Percentiles rank a stretch among this genome's conserved stretches.
These are phyloP conservation scores for Drosophila aff. DNA, from an alignment of 1,140 invertebrate species.

Conservation along the genomic window DNA sequence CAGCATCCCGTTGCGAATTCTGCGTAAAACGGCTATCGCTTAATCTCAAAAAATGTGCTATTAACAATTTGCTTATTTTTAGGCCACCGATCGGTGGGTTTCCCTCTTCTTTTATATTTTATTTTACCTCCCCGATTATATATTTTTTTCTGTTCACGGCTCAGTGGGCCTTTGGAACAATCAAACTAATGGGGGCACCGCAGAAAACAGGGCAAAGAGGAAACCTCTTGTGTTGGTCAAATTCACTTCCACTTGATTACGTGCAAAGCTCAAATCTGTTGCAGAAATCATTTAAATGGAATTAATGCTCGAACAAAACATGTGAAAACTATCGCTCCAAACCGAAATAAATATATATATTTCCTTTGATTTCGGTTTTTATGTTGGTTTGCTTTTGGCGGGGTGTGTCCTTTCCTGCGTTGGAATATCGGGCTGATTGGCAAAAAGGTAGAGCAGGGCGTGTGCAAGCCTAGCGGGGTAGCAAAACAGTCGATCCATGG, in stretches of 20 bases:
- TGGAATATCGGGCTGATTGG: constrained; percentile 48
- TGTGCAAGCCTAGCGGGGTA: constrained; percentile 60
- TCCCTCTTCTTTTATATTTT: not conserved
- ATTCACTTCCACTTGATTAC: constrained; percentile 80
- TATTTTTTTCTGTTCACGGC: constrained; percentile 49
- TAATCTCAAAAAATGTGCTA: constrained; percentile 13
- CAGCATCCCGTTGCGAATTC: constrained; percentile 30
- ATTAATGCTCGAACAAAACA: constrained; percentile 83
- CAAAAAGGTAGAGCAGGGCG: constrained; percentile 75
- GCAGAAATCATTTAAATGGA: constrained; percentile 78
- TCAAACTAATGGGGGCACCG: constrained; percentile 68
- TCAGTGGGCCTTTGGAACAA: constrained; percentile 71
- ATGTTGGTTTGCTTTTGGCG: not conserved
- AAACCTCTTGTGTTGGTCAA: constrained; percentile 82
- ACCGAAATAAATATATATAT: constrained; percentile 6
- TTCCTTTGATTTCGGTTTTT: constrained; percentile 16
- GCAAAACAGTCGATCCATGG: constrained; percentile 7
- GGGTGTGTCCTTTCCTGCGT: constrained; percentile 12
- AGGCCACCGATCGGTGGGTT: constrained; percentile 1
- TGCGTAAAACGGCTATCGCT: constrained; percentile 20
- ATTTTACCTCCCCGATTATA: constrained; percentile 29
- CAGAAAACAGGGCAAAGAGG: constrained; percentile 33
- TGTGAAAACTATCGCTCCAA: constrained; percentile 72
- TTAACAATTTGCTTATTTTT: constrained; percentile 6
- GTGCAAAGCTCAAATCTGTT: constrained; percentile 67